phyloP scores from a whole-genome alignment of 2,113 vertebrate genomes.

The Copsychus sechellarum region DNA sequence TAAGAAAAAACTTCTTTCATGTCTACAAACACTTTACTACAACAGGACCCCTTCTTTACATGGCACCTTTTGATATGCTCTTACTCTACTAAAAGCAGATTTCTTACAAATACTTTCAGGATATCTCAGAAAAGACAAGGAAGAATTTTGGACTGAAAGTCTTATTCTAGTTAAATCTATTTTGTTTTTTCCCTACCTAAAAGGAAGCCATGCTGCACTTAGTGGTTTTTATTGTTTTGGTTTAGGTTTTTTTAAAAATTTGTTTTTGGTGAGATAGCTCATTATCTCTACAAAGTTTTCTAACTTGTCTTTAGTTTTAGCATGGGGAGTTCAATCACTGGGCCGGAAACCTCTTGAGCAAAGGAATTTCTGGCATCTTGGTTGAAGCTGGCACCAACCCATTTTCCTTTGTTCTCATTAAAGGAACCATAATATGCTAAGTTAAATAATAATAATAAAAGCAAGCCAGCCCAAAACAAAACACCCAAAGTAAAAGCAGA shows the following conservation, averaged over 20 bases:
- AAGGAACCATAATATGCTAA: slow-evolving; percentile 44
- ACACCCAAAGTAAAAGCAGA: background rate
- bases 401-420: slow-evolving; percentile 60
- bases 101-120: background rate
- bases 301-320: slow-evolving; percentile 25
- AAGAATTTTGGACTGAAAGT: background rate
- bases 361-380: slow-evolving; percentile 66
- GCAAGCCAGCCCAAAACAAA: background rate
- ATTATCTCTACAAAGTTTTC: background rate
- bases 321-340: background rate
- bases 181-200: background rate
- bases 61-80: background rate
- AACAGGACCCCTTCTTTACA: background rate
- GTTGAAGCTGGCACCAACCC: slow-evolving; percentile 42
- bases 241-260: background rate
- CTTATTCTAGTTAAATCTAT: background rate
- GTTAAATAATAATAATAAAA: background rate
- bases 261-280: background rate
- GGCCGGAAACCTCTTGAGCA: slow-evolving; percentile 43
- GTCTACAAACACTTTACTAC: background rate
- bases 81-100: background rate
- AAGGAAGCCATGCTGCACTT: background rate
- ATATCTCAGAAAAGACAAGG: background rate
- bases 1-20: background rate
- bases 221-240: background rate